A percentile compares a stretch with the other conserved stretches of the same genome.
Evolutionary conservation across 2,888 invertebrate genomes (phyloP).

Genomic region (Coenonympha arcania): DNA sequence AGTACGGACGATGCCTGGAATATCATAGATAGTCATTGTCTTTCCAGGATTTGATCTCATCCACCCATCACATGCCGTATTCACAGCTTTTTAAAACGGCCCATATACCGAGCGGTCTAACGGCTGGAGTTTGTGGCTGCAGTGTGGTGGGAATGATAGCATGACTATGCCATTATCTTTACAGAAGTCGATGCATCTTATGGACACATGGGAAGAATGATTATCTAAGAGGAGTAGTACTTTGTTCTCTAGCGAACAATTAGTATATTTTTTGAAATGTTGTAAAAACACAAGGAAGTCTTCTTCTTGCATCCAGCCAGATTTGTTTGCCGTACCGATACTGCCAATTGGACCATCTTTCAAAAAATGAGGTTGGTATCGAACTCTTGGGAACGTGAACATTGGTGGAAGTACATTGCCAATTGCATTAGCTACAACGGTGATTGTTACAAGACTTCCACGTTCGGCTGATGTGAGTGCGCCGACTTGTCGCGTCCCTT

Average conservation of each 20-base stretch:
- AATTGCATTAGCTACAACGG: constrained; percentile 27
- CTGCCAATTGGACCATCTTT: constrained; percentile 30
- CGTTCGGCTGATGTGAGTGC: constrained; percentile 41
- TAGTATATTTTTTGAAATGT: constrained; percentile 6
- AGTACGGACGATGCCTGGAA: constrained; percentile 12
- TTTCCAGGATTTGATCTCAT: constrained; percentile 22
- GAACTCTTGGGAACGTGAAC: constrained; percentile 38
- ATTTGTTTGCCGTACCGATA: constrained; percentile 30
- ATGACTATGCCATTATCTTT: constrained; percentile 23
- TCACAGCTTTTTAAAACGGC: constrained; percentile 26
- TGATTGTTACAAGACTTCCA: constrained; percentile 29
- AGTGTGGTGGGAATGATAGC: constrained; percentile 26
- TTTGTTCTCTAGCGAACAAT: constrained; percentile 20
- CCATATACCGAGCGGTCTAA: constrained; percentile 26
- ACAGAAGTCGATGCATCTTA: constrained; percentile 24
- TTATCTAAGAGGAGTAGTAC: constrained; percentile 25
- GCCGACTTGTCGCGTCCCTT: constrained; percentile 43
- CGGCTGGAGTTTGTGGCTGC: constrained; percentile 27
- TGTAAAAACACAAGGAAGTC: constrained; percentile 23
- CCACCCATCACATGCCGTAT: constrained; percentile 22
- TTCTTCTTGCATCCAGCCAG: constrained; percentile 35
- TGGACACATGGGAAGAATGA: constrained; percentile 22
- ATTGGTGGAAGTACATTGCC: constrained; percentile 28
- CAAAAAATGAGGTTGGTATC: constrained; percentile 34
- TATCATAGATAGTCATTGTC: constrained; percentile 24